Percentiles rank a stretch among this genome's conserved stretches.
These are phyloP conservation scores for Heterotilapia buettikoferi DNA, from an alignment of 2,113 vertebrate species.

Conservation along the genomic window DNA sequence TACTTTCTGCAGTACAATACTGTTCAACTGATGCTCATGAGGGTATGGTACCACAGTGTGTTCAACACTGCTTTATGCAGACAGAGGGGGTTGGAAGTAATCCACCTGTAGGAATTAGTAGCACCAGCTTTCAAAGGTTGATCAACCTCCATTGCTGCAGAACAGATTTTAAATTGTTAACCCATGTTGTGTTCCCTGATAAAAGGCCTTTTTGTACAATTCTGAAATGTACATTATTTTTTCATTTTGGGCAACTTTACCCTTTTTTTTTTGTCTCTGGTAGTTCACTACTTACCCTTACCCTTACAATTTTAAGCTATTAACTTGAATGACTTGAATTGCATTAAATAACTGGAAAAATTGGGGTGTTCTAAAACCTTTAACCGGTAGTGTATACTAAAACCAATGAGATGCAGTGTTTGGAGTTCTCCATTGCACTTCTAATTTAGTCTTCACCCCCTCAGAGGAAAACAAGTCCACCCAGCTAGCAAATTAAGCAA, in stretches of 20 bases:
- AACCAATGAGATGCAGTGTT: not conserved
- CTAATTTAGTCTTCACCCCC: not conserved
- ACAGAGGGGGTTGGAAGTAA: not conserved
- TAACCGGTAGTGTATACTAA: not conserved
- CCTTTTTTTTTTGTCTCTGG: not conserved
- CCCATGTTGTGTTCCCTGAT: not conserved
- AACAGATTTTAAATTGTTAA: not conserved
- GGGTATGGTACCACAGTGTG: not conserved
- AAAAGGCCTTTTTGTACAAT: not conserved
- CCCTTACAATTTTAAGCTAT: not conserved
- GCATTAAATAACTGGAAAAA: not conserved
- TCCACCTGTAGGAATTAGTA: not conserved
- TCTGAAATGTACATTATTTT: not conserved
- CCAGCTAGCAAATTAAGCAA: not conserved
- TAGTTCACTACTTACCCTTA: not conserved
- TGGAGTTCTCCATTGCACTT: not conserved
- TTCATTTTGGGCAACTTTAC: not conserved
- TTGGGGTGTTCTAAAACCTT: not conserved
- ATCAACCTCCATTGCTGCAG: not conserved
- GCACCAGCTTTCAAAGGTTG: not conserved
- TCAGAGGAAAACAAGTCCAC: not conserved
- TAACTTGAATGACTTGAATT: not conserved
- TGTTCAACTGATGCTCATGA: not conserved
- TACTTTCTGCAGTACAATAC: not conserved
- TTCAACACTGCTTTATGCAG: not conserved